Conservation (phyloP, 2,888 invertebrate species). For the Parnassius orleans region DNA sequence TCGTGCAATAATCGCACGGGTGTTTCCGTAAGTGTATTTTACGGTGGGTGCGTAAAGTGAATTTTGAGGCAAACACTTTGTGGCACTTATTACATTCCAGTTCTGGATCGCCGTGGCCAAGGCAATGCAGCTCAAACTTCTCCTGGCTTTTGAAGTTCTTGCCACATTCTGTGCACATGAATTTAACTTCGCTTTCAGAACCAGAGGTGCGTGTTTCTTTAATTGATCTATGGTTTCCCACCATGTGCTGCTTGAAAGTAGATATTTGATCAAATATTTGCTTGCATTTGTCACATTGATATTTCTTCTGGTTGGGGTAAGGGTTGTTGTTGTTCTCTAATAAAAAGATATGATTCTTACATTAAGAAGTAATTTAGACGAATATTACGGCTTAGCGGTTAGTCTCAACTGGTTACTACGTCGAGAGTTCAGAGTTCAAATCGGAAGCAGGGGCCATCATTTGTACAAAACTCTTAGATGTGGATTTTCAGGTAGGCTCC, state of each 20-base stretch:
- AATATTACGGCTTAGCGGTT: no score
- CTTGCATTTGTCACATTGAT: slow-evolving; percentile 70
- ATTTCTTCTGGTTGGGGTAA: slow-evolving; percentile 51
- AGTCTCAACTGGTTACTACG: no score
- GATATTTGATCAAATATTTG: slow-evolving; percentile 61
- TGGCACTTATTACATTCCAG: slow-evolving; percentile 66
- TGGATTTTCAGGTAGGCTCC: no score
- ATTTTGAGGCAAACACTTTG: slow-evolving; percentile 73
- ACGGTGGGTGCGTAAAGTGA: slow-evolving; percentile 61
- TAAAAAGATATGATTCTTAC: slow-evolving; percentile 27
- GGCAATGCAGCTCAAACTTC: slow-evolving; percentile 63
- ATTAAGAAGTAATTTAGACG: no score
- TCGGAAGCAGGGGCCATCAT: no score
- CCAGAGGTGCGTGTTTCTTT: slow-evolving; percentile 27
- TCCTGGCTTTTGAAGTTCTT: slow-evolving; percentile 58
- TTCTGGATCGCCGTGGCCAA: slow-evolving; percentile 70
- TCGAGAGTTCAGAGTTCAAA: no score
- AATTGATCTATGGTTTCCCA: slow-evolving; percentile 43
- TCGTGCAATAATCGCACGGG: slow-evolving; percentile 53
- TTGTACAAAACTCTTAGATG: no score
- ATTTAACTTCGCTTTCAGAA: slow-evolving; percentile 41
- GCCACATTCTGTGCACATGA: slow-evolving; percentile 59
- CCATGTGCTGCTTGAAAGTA: slow-evolving; percentile 60
- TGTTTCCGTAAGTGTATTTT: slow-evolving; percentile 62
- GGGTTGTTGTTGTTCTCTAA: slow-evolving; percentile 34